Conservation (phyloP, 2,888 invertebrate genomes). For the Tipula vernalis region DNA sequence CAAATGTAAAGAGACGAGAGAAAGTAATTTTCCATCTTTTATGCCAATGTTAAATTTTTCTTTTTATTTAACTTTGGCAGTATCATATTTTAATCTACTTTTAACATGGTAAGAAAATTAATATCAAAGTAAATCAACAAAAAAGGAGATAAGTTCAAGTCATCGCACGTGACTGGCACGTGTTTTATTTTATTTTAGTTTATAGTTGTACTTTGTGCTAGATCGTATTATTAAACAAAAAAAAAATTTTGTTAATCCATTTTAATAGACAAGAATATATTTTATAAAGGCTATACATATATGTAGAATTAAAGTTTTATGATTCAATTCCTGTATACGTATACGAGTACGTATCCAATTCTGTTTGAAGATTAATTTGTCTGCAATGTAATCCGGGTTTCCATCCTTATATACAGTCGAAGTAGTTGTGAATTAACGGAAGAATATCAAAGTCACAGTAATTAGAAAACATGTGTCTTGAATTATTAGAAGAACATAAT, state of each 20-base stretch:
- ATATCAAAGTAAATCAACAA: conserved; percentile 4
- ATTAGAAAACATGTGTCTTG: background rate
- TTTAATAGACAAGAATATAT: background rate
- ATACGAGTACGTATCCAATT: background rate
- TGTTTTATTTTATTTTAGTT: background rate
- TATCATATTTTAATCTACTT: conserved; percentile 4
- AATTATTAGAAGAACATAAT: background rate
- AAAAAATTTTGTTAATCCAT: background rate
- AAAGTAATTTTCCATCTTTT: background rate
- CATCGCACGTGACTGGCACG: background rate
- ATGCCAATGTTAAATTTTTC: background rate
- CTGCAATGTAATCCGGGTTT: background rate
- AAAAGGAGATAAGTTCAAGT: background rate
- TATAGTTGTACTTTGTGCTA: background rate
- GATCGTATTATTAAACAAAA: background rate
- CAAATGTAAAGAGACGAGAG: background rate
- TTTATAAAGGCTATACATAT: background rate
- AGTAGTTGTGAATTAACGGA: background rate
- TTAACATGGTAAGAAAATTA: background rate
- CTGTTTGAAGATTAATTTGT: background rate
- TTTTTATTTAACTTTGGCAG: background rate
- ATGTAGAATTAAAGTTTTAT: background rate
- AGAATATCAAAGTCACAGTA: background rate
- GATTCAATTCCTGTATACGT: background rate
- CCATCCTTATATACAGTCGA: background rate